Conservation (phyloP, 1,140 invertebrate species). For the Wiebesia pumilae region DNA sequence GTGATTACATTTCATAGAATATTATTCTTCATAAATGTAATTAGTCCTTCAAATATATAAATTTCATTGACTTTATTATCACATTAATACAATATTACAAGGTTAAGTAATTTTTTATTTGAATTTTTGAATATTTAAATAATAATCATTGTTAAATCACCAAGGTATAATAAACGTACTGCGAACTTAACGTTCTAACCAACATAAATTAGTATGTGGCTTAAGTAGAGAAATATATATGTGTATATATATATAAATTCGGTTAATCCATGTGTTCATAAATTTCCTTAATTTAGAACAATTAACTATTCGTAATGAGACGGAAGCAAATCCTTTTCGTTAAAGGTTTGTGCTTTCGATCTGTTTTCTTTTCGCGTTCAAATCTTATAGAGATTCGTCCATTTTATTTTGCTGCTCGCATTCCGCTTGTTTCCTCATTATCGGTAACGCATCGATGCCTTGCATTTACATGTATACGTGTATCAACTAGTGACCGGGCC, state of each 20-base stretch:
- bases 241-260: background rate
- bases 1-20: too few species aligned
- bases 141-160: background rate
- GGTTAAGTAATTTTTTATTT: too few species aligned
- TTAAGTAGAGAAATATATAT: background rate
- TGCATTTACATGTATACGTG: background rate
- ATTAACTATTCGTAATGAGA: slow-evolving; percentile 13
- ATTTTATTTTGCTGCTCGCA: background rate
- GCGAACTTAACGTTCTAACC: background rate
- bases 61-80: too few species aligned
- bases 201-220: background rate
- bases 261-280: slow-evolving; percentile 1
- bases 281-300: slow-evolving; percentile 9
- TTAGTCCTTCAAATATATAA: too few species aligned
- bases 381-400: background rate
- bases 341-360: background rate
- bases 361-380: background rate
- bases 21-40: too few species aligned
- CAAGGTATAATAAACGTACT: background rate
- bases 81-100: too few species aligned
- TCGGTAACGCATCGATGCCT: background rate
- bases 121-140: background rate
- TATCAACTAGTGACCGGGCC: background rate
- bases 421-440: slow-evolving; percentile 15
- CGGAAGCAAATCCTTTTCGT: background rate